Conservation (phyloP, 2,113 vertebrate genomes). For the Struthidea cinerea region DNA sequence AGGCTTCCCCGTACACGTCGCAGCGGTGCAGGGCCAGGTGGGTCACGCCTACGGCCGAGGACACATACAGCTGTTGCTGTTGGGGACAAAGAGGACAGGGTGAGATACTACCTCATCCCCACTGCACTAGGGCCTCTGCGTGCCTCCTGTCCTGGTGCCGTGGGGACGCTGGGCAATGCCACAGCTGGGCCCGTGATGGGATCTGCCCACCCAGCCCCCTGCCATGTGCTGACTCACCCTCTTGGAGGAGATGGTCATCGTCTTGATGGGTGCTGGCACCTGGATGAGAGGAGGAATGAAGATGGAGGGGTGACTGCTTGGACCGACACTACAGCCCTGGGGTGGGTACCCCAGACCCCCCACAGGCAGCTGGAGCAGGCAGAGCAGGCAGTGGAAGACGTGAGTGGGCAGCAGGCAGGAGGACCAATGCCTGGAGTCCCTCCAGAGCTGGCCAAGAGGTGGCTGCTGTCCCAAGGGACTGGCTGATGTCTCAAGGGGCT, state of each 20-base stretch:
- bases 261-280: conserved; percentile 90
- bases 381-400: not conserved
- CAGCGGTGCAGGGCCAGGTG: conserved; percentile 95
- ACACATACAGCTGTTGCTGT: conserved; percentile 97
- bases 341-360: not conserved
- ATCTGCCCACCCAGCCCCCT: not conserved
- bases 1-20: conserved; percentile 90
- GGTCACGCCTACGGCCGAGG: conserved; percentile 88
- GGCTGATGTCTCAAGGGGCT: not conserved
- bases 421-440: not conserved
- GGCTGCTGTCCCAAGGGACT: not conserved
- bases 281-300: conserved; percentile 44
- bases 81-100: not conserved
- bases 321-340: rapidly evolving
- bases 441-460: not conserved
- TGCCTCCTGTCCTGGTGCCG: rapidly evolving
- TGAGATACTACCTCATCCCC: not conserved
- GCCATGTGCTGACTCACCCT: conserved; percentile 74
- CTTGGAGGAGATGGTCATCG: conserved; percentile 98
- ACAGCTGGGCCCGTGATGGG: rapidly evolving
- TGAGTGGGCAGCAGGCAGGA: not conserved
- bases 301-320: not conserved
- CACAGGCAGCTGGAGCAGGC: not conserved
- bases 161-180: rapidly evolving
- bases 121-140: not conserved